Percentiles rank a stretch among this genome's conserved stretches.
Evolutionary conservation across 2,888 invertebrate species (phyloP).

Genomic region (Ferdinandea cuprea): DNA sequence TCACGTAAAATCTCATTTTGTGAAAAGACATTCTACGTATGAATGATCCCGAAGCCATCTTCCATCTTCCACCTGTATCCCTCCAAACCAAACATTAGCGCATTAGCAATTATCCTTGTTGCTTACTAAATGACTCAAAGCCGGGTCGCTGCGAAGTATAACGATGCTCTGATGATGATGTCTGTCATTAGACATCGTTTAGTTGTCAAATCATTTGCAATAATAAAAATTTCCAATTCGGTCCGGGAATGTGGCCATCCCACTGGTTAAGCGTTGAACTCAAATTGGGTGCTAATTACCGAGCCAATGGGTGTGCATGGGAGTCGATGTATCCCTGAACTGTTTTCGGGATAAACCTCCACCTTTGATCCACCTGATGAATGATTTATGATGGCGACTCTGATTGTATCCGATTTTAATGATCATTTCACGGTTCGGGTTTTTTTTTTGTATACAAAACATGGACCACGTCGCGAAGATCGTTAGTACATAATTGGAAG

Average conservation of each 20-base stretch:
- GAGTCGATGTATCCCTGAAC: constrained; percentile 1
- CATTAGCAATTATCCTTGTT: constrained; percentile 60
- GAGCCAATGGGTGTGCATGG: constrained; percentile 43
- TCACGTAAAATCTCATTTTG: constrained; percentile 16
- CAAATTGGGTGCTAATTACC: constrained; percentile 69
- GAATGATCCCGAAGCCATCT: neutral
- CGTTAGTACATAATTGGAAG: constrained; percentile 18
- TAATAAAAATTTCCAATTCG: constrained; percentile 52
- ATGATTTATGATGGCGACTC: constrained; percentile 57
- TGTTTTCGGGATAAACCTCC: constrained; percentile 3
- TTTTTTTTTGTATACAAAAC: neutral
- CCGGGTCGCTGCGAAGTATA: neutral
- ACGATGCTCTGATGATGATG: constrained; percentile 35
- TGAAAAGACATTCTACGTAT: neutral
- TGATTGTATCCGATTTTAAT: constrained; percentile 46
- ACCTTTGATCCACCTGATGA: constrained; percentile 47
- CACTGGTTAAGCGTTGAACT: constrained; percentile 9
- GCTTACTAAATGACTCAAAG: constrained; percentile 17
- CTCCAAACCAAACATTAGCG: constrained; percentile 9
- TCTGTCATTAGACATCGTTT: constrained; percentile 71
- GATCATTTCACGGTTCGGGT: constrained; percentile 18
- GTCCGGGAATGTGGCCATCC: neutral
- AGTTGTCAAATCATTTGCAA: constrained; percentile 67
- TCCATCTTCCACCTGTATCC: neutral
- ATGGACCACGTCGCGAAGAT: constrained; percentile 48